Conservation (phyloP, 2,797 vertebrate species). For the Zenarchopterus dispar region DNA sequence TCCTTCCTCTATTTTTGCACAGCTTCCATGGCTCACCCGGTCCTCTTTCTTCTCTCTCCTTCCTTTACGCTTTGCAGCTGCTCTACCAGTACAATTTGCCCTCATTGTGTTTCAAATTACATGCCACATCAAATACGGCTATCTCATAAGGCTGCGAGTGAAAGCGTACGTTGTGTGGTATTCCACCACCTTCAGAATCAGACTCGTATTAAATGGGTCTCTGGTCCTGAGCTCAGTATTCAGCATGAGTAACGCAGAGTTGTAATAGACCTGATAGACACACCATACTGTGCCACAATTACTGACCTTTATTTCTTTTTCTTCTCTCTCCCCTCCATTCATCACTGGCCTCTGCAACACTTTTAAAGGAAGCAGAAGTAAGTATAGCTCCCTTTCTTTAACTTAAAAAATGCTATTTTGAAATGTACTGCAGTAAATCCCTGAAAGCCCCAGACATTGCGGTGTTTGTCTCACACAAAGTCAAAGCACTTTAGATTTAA, state of each 20-base stretch:
- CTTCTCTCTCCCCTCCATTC: conserved; percentile 32
- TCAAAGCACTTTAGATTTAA: conserved; percentile 36
- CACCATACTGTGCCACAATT: conserved; percentile 60
- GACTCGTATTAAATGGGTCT: conserved; percentile 63
- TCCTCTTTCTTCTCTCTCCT: conserved; percentile 6
- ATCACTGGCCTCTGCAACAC: conserved; percentile 78
- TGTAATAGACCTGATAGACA: conserved; percentile 64
- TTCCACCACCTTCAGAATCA: conserved; percentile 51
- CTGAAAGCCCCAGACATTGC: conserved; percentile 2
- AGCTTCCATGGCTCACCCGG: not conserved
- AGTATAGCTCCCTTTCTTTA: conserved; percentile 70
- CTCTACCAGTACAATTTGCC: conserved; percentile 54
- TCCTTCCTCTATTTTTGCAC: not conserved
- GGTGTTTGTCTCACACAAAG: conserved; percentile 11
- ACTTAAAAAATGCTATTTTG: conserved; percentile 20
- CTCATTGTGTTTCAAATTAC: conserved; percentile 72
- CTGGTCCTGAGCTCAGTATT: conserved; percentile 56
- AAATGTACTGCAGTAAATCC: conserved; percentile 6
- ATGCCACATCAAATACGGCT: conserved; percentile 73
- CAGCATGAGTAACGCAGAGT: conserved; percentile 55
- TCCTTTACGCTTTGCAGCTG: conserved; percentile 20
- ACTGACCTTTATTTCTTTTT: conserved; percentile 76
- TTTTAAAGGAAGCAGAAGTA: conserved; percentile 95
- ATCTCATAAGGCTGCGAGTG: conserved; percentile 37
- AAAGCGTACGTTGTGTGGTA: conserved; percentile 34